Conservation (phyloP, 2,113 vertebrate genomes). For the Copsychus sechellarum region DNA sequence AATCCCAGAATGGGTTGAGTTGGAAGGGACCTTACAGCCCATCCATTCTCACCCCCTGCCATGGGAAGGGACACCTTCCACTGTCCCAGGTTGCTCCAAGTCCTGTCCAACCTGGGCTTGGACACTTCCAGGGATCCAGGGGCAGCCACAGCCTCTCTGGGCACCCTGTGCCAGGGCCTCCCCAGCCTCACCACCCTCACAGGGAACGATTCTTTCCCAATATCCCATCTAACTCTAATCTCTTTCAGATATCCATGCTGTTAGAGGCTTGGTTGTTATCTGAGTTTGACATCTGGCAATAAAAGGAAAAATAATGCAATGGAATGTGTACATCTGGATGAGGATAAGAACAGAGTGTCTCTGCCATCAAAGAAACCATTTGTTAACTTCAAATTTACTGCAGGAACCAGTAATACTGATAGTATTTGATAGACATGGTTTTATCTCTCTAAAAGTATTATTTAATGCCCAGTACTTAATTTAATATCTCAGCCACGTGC, state of each 20-base stretch:
- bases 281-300: neutral
- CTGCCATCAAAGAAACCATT: neutral
- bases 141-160: neutral
- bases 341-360: neutral
- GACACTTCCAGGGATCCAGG: neutral
- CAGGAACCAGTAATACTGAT: neutral
- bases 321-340: neutral
- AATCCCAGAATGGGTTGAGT: neutral
- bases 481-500: neutral
- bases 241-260: neutral
- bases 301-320: neutral
- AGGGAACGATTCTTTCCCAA: fast-evolving
- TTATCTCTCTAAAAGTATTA: neutral
- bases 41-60: neutral
- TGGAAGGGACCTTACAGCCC: neutral
- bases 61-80: neutral
- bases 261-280: neutral
- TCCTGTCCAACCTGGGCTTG: neutral
- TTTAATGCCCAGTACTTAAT: neutral
- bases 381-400: neutral
- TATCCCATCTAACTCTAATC: neutral
- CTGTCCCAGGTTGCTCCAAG: fast-evolving
- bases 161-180: neutral
- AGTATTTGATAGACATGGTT: neutral
- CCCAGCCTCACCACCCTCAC: fast-evolving